phyloP scores from a whole-genome alignment of 2,888 invertebrate species.

The Prenolepis imparis region DNA sequence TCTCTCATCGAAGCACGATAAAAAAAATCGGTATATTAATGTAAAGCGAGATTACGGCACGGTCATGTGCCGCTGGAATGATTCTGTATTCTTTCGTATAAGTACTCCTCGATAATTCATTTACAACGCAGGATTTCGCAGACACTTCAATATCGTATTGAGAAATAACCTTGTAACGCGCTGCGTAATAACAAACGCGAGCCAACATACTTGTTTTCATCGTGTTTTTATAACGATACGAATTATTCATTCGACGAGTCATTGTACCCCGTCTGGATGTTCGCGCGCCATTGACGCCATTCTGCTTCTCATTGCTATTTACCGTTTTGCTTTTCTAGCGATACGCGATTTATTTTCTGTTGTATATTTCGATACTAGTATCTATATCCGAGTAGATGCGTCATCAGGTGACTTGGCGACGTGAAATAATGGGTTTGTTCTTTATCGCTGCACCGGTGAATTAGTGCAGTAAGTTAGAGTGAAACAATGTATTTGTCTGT shows the following conservation, averaged over 20 bases:
- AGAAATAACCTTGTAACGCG: neutral
- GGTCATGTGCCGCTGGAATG: neutral
- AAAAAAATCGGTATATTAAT: conserved; percentile 10
- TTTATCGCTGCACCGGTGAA: no score
- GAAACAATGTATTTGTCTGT: no score
- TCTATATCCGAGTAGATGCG: neutral
- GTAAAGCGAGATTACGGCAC: neutral
- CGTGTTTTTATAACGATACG: conserved; percentile 5
- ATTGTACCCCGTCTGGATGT: neutral
- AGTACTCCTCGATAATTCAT: neutral
- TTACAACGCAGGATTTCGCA: neutral
- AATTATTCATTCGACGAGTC: conserved; percentile 32
- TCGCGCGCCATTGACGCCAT: neutral
- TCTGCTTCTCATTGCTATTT: neutral
- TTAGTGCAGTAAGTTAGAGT: no score
- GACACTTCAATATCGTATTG: neutral
- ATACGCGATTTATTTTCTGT: neutral
- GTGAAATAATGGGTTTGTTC: neutral
- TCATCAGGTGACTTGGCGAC: neutral
- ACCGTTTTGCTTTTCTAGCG: neutral
- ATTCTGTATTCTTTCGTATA: neutral
- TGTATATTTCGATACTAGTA: neutral
- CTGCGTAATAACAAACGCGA: conserved; percentile 8
- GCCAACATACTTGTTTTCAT: conserved; percentile 16
- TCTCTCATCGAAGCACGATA: conserved; percentile 1